phyloP scores from a whole-genome alignment of 37 sponge, comb jelly and placozoan genomes.

The Agelas oroides region DNA sequence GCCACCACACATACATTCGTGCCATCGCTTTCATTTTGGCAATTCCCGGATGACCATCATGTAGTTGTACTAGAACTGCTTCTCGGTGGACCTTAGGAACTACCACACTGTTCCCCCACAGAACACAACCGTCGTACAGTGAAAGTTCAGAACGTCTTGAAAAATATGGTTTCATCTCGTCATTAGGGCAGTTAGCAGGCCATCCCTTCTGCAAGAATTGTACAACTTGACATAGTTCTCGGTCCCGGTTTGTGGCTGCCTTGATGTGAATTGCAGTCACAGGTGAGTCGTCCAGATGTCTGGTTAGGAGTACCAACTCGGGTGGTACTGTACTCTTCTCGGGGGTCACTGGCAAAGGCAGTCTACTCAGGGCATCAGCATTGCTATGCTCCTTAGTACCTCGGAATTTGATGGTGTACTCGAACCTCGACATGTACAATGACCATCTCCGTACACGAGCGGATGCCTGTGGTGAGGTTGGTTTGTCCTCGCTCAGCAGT shows the following conservation, averaged over 20 bases:
- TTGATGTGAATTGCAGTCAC: conserved; percentile 16
- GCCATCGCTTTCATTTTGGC: no score
- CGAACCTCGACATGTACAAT: neutral
- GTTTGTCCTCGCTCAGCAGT: neutral
- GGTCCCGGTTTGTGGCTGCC: neutral
- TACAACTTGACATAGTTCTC: neutral
- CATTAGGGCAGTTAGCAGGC: no score
- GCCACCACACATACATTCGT: no score
- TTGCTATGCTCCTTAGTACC: conserved; percentile 5
- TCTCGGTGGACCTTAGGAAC: no score
- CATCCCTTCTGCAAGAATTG: neutral
- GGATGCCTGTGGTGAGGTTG: conserved; percentile 18
- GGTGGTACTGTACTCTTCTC: neutral
- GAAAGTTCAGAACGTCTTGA: neutral
- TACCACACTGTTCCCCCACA: neutral
- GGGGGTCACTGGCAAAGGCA: neutral
- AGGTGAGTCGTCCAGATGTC: neutral
- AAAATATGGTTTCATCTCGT: neutral
- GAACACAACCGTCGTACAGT: neutral
- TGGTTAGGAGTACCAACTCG: neutral
- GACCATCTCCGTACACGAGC: conserved; percentile 23
- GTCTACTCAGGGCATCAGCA: conserved; percentile 18
- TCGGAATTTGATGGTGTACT: neutral
- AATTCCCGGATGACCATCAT: no score
- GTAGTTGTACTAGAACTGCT: no score